A percentile compares a stretch with the other conserved stretches of the same genome.
Evolutionary conservation across 2,797 vertebrate genomes (phyloP).

Genomic region (Leptoclinus maculatus): DNA sequence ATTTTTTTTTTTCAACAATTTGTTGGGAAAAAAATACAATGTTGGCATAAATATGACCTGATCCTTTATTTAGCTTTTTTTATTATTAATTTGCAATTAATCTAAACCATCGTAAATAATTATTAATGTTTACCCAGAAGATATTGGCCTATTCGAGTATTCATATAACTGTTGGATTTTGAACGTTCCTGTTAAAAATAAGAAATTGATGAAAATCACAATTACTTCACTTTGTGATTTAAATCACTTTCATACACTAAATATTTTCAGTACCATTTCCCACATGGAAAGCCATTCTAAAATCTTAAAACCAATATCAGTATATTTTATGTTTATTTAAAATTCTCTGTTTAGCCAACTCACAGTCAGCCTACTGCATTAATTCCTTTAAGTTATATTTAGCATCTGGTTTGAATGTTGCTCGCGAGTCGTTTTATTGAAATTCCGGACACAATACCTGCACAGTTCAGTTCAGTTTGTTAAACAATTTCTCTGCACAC

Average conservation of each 20-base stretch:
- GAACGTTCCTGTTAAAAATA: background rate
- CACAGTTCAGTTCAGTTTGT: conserved; percentile 26
- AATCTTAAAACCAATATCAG: background rate
- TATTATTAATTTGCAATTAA: background rate
- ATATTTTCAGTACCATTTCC: background rate
- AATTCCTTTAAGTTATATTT: background rate
- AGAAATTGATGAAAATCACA: background rate
- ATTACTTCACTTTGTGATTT: background rate
- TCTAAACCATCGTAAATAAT: background rate
- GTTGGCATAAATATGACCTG: background rate
- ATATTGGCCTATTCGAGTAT: background rate
- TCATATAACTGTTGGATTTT: background rate
- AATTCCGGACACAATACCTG: background rate
- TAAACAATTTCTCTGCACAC: background rate
- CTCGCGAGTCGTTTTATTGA: conserved; percentile 1
- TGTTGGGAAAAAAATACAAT: background rate
- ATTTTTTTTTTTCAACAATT: background rate
- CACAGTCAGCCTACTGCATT: background rate
- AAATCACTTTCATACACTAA: background rate
- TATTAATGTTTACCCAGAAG: background rate
- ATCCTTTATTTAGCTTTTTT: background rate
- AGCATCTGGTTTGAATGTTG: conserved; percentile 5
- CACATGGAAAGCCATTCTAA: background rate
- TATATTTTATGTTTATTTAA: background rate
- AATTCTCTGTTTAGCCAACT: background rate